A percentile compares a stretch with the other conserved stretches of the same genome.
Conservation (phyloP, 2,797 vertebrate species). For the Sebastes cheni region DNA sequence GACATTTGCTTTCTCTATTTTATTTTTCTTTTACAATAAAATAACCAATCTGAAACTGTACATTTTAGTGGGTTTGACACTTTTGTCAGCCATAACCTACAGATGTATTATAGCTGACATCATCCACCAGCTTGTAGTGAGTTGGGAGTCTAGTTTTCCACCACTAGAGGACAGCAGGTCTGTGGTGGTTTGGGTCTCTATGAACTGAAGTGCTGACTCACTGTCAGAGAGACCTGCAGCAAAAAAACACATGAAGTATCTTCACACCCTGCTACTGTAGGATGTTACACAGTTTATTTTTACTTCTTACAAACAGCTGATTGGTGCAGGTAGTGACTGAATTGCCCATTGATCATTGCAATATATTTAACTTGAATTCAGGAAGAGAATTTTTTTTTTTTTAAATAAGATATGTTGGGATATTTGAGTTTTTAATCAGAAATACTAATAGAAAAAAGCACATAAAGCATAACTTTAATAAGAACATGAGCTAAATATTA, state of each 20-base stretch:
- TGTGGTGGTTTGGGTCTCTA: background rate
- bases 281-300: conserved; percentile 7
- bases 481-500: background rate
- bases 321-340: background rate
- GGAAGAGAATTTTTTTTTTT: too few relatives aligned
- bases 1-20: background rate
- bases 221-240: conserved; percentile 41
- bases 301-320: background rate
- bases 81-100: background rate
- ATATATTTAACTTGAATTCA: background rate
- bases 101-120: background rate
- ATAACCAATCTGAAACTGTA: background rate
- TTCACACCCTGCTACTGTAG: background rate
- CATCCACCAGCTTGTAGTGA: background rate
- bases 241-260: conserved; percentile 6
- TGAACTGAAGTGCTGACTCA: conserved; percentile 62
- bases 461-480: background rate
- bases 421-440: background rate
- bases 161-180: conserved; percentile 54
- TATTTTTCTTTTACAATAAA: background rate
- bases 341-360: background rate
- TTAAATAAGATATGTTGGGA: background rate
- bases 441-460: background rate
- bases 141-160: background rate
- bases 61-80: background rate